These are phyloP conservation scores for Sanderia malayensis DNA, from an alignment of 30 jellyfish, hydroid and myxozoan species.

Conservation along the genomic window DNA sequence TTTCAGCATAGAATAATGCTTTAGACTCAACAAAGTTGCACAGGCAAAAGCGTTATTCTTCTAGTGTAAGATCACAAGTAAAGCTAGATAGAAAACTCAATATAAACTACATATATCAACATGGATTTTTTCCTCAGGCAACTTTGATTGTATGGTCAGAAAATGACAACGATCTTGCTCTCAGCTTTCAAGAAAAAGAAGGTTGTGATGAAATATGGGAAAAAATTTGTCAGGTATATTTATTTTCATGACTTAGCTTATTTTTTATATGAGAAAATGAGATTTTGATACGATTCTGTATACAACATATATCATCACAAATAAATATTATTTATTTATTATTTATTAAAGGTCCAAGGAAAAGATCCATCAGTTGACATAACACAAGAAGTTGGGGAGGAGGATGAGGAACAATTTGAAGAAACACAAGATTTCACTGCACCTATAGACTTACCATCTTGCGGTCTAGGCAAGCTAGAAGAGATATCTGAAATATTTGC, in stretches of 20 bases:
- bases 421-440: slow-evolving; percentile 81
- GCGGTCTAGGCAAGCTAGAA: slow-evolving; percentile 78
- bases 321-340: background rate
- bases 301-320: background rate
- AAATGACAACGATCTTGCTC: slow-evolving; percentile 91
- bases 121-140: slow-evolving; percentile 42
- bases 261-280: background rate
- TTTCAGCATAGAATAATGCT: background rate
- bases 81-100: too few relatives aligned
- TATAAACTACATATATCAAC: too few relatives aligned
- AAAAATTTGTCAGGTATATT: slow-evolving; percentile 97
- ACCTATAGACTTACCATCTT: slow-evolving; percentile 84
- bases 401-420: slow-evolving; percentile 76
- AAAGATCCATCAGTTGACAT: slow-evolving; percentile 87
- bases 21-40: background rate
- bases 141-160: slow-evolving; percentile 94
- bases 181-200: slow-evolving; percentile 95
- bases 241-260: too few relatives aligned
- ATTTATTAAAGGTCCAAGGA: slow-evolving; percentile 78
- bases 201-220: slow-evolving; percentile 98
- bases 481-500: slow-evolving; percentile 79
- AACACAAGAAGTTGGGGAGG: slow-evolving; percentile 89
- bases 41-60: too few relatives aligned
- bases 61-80: too few relatives aligned
- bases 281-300: background rate